Evolutionary conservation across 2,797 vertebrate genomes (phyloP).

Genomic region (Falco berigora): DNA sequence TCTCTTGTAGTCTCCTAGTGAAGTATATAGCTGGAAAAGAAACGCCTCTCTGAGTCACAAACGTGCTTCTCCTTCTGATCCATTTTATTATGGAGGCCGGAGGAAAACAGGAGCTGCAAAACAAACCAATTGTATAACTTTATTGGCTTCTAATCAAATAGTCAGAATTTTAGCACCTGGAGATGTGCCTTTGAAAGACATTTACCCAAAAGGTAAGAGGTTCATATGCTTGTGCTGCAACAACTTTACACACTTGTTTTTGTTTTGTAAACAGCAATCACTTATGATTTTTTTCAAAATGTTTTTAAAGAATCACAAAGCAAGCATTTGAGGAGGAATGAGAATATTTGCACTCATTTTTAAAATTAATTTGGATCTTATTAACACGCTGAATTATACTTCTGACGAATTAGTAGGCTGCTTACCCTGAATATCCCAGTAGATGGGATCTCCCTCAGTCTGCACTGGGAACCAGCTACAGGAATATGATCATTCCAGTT

Average conservation of each 20-base stretch:
- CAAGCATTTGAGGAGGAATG: not conserved
- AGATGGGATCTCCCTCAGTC: not conserved
- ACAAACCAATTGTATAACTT: constrained; percentile 82
- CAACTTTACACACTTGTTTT: not conserved
- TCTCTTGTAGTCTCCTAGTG: constrained; percentile 85
- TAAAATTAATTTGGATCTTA: not conserved
- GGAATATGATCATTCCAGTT: not conserved
- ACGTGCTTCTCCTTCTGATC: constrained; percentile 51
- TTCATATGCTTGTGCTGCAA: not conserved
- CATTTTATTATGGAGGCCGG: constrained; percentile 75
- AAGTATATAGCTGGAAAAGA: constrained; percentile 91
- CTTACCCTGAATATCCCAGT: not conserved
- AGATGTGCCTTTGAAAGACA: constrained; percentile 87
- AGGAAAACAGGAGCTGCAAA: constrained; percentile 71
- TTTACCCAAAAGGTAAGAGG: constrained; percentile 90
- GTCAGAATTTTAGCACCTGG: constrained; percentile 83
- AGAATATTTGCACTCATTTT: not conserved
- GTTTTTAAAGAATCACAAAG: not conserved
- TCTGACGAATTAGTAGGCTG: not conserved
- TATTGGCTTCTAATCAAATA: constrained; percentile 86
- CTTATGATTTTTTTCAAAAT: not conserved
- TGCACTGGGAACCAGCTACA: not conserved
- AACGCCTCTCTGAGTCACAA: constrained; percentile 68
- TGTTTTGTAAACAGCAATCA: not conserved
- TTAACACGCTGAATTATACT: not conserved